Percentiles rank a stretch among this genome's conserved stretches.
phyloP scores from a whole-genome alignment of 1,140 invertebrate genomes.

The Drosophila pachea region DNA sequence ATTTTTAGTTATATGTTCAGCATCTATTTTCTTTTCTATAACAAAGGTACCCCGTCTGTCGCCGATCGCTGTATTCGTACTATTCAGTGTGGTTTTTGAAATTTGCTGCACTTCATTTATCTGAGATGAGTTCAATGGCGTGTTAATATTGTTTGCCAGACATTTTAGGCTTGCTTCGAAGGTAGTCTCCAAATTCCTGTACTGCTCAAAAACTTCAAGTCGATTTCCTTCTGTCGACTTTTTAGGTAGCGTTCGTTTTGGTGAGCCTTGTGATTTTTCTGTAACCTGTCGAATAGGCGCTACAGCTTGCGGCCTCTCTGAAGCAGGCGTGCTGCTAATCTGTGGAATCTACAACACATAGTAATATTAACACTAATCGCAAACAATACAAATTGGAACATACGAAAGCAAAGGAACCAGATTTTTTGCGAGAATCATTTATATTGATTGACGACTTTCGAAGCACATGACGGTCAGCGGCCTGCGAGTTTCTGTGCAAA shows the following conservation, averaged over 20 bases:
- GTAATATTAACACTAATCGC: not conserved
- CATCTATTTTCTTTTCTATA: not conserved
- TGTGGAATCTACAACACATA: slow-evolving; percentile 25
- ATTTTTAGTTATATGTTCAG: not conserved
- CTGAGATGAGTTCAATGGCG: not conserved
- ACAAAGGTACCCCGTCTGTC: not conserved
- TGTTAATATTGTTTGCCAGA: not conserved
- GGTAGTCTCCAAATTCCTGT: not conserved
- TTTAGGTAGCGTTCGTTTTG: too few relatives aligned
- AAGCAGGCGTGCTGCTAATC: slow-evolving; percentile 44
- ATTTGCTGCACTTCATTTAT: not conserved
- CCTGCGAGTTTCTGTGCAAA: slow-evolving; percentile 28
- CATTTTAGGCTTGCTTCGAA: not conserved
- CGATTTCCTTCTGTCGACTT: too few relatives aligned
- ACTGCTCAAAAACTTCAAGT: too few relatives aligned
- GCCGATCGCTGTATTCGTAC: too few relatives aligned
- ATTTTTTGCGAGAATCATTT: slow-evolving; percentile 10
- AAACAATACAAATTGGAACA: slow-evolving; percentile 1
- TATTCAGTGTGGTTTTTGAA: not conserved
- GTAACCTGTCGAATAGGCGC: not conserved
- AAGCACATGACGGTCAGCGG: not conserved
- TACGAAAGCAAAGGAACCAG: slow-evolving; percentile 40
- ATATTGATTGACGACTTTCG: slow-evolving; percentile 25
- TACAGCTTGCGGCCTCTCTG: not conserved
- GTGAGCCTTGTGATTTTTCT: too few relatives aligned